These are phyloP conservation scores for Thymelicus acteon DNA, from an alignment of 2,888 invertebrate genomes.

Conservation along the genomic window DNA sequence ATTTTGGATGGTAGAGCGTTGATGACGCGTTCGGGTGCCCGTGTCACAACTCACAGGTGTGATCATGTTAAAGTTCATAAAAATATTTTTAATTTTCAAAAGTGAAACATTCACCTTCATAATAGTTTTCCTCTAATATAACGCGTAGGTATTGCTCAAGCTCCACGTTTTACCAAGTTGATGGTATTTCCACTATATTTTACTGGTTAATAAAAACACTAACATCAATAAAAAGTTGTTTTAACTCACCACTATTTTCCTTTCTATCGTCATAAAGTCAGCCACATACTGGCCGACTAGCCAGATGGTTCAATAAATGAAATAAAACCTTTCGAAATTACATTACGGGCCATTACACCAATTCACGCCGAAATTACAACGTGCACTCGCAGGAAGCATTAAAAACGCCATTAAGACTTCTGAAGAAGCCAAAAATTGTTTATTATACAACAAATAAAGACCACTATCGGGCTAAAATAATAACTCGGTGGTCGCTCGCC, in stretches of 20 bases:
- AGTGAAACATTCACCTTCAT: too few species aligned
- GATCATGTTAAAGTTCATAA: too few species aligned
- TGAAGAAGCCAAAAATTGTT: slow-evolving; percentile 51
- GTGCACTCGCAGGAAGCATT: slow-evolving; percentile 43
- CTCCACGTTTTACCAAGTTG: too few species aligned
- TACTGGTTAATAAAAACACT: background rate
- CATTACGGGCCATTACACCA: slow-evolving; percentile 30
- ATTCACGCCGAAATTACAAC: slow-evolving; percentile 34
- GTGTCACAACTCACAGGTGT: too few species aligned
- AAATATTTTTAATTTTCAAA: too few species aligned
- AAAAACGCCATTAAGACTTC: slow-evolving; percentile 47
- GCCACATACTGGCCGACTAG: slow-evolving; percentile 23
- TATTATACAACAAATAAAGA: slow-evolving; percentile 49
- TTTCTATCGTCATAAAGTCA: slow-evolving; percentile 19
- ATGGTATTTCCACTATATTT: background rate
- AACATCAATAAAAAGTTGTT: slow-evolving; percentile 25
- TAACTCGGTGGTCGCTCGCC: slow-evolving; percentile 42
- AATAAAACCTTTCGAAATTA: slow-evolving; percentile 33
- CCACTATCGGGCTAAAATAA: slow-evolving; percentile 45
- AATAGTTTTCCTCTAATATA: too few species aligned
- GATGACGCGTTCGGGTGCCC: too few species aligned
- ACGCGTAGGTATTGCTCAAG: too few species aligned
- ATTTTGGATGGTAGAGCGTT: too few species aligned
- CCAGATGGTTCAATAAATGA: slow-evolving; percentile 35
- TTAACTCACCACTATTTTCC: slow-evolving; percentile 16